These are phyloP conservation scores for Aleiodes sp. DNA, from an alignment of 1,140 invertebrate genomes.

Conservation along the genomic window DNA sequence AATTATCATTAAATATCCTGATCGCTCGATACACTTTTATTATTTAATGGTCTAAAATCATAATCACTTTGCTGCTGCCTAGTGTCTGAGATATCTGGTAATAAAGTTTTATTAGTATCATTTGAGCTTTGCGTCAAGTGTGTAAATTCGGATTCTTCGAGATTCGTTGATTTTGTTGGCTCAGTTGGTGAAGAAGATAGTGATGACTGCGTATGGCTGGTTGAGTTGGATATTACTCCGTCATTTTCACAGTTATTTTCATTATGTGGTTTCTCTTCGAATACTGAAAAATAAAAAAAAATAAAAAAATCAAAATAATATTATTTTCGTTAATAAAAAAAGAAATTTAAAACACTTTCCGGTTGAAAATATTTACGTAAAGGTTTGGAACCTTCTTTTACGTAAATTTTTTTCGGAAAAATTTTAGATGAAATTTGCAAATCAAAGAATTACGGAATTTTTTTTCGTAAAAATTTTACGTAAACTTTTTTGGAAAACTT, in stretches of 20 bases:
- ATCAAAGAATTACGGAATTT: too few species aligned
- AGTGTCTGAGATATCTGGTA: constrained; percentile 50
- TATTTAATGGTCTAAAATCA: too few species aligned
- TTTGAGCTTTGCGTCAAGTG: constrained; percentile 49
- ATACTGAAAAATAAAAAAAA: constrained; percentile 58
- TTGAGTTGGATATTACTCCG: constrained; percentile 44
- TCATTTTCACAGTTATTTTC: constrained; percentile 49
- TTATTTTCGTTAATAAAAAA: background rate
- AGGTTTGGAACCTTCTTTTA: too few species aligned
- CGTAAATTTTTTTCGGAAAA: too few species aligned
- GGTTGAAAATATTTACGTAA: too few species aligned
- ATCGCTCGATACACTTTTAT: too few species aligned
- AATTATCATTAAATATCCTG: too few species aligned
- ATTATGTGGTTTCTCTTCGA: constrained; percentile 71
- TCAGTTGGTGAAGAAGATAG: constrained; percentile 61
- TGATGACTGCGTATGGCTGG: constrained; percentile 54
- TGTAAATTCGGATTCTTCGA: constrained; percentile 55
- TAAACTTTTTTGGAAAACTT: too few species aligned
- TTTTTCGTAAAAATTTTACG: too few species aligned
- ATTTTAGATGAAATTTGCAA: too few species aligned
- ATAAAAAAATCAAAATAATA: constrained; percentile 3
- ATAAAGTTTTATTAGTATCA: constrained; percentile 42
- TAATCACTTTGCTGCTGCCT: too few species aligned
- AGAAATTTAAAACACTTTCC: too few species aligned
- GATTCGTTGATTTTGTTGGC: constrained; percentile 56